Percentiles rank a stretch among this genome's conserved stretches.
These are phyloP conservation scores for Drosophila kepulauana DNA, from an alignment of 1,140 invertebrate species.

Conservation along the genomic window DNA sequence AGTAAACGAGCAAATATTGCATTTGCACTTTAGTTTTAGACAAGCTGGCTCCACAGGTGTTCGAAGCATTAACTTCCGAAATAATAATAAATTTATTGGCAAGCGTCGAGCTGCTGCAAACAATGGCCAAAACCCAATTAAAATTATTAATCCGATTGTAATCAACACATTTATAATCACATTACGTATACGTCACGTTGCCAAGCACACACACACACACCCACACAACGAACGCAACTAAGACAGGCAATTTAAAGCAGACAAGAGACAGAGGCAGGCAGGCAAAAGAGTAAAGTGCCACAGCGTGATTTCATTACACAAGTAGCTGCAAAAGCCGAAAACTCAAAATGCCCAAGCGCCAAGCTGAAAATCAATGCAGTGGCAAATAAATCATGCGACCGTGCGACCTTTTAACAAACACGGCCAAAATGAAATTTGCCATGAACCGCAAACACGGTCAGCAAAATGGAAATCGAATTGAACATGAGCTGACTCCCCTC, in stretches of 20 bases:
- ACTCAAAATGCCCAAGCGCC: constrained; percentile 21
- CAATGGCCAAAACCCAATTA: constrained; percentile 59
- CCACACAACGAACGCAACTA: constrained; percentile 20
- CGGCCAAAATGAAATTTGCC: constrained; percentile 64
- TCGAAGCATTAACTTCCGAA: not conserved
- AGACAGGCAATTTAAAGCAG: constrained; percentile 53
- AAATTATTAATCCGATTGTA: constrained; percentile 70
- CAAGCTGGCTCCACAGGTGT: not conserved
- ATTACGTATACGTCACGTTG: constrained; percentile 70
- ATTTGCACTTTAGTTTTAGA: not conserved
- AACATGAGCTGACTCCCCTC: constrained; percentile 31
- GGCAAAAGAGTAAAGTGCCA: constrained; percentile 28
- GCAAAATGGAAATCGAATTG: constrained; percentile 41
- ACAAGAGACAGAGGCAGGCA: not conserved
- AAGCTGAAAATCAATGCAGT: constrained; percentile 71
- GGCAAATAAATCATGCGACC: constrained; percentile 73
- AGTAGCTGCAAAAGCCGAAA: constrained; percentile 11
- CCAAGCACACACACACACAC: constrained; percentile 18
- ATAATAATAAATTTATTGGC: not conserved
- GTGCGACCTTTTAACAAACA: constrained; percentile 66
- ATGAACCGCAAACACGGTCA: constrained; percentile 56
- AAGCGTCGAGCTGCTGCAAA: not conserved
- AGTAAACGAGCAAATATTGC: constrained; percentile 52
- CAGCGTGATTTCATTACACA: constrained; percentile 65
- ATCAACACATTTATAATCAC: constrained; percentile 73